phyloP scores from a whole-genome alignment of 1,140 invertebrate species.

The Galendromus occidentalis region DNA sequence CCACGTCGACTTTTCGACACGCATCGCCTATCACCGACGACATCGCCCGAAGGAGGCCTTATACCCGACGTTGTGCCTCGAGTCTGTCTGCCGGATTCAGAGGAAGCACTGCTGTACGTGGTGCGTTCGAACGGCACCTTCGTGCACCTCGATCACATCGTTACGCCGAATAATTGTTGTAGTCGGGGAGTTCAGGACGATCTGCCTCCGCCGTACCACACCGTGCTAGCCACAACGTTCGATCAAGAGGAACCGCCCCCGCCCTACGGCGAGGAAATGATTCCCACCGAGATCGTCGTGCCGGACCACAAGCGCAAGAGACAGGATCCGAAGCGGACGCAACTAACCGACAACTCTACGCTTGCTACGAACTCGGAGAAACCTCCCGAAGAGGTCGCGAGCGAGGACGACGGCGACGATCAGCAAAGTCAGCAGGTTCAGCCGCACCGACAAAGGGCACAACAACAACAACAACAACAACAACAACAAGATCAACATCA shows the following conservation, averaged over 20 bases:
- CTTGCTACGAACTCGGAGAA: too few relatives aligned
- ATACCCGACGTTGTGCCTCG: background rate
- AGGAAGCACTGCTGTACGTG: constrained; percentile 5
- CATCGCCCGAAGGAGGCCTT: constrained; percentile 2
- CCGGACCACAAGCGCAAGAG: background rate
- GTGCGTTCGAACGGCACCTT: constrained; percentile 7
- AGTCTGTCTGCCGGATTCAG: constrained; percentile 2
- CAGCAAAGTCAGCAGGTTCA: too few relatives aligned
- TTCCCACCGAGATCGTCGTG: background rate
- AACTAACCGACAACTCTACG: background rate
- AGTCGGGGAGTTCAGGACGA: background rate
- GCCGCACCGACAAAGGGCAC: too few relatives aligned
- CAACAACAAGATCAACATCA: too few relatives aligned
- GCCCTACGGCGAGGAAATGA: constrained; percentile 3
- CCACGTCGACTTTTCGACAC: constrained; percentile 1
- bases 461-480: too few relatives aligned
- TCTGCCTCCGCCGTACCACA: constrained; percentile 1
- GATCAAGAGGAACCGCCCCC: background rate
- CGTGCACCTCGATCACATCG: constrained; percentile 10
- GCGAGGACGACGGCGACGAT: too few relatives aligned
- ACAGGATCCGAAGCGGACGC: background rate
- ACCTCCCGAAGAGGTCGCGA: too few relatives aligned
- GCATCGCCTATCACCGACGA: background rate
- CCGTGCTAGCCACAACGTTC: background rate
- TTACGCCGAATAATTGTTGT: constrained; percentile 3